These are phyloP conservation scores for Drosophila dives DNA, from an alignment of 2,888 invertebrate genomes.

Conservation along the genomic window DNA sequence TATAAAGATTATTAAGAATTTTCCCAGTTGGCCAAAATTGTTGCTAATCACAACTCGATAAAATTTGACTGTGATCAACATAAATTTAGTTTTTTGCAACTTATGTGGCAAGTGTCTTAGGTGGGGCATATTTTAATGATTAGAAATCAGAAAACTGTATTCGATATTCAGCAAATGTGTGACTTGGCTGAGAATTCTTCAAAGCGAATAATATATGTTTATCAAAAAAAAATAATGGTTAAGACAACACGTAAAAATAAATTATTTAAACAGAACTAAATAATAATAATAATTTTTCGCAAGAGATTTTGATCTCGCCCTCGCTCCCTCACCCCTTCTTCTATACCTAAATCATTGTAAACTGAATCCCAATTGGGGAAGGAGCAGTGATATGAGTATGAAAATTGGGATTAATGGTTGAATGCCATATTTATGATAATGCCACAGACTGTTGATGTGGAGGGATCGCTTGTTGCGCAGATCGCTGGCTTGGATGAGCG, in stretches of 20 bases:
- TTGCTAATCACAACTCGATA: neutral
- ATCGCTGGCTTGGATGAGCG: slow-evolving; percentile 85
- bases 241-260: too few relatives aligned
- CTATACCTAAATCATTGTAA: neutral
- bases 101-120: too few relatives aligned
- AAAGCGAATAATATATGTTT: neutral
- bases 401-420: neutral
- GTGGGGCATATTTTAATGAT: neutral
- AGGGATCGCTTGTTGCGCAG: slow-evolving; percentile 86
- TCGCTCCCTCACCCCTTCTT: too few relatives aligned
- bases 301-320: neutral
- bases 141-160: neutral
- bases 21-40: too few relatives aligned
- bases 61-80: neutral
- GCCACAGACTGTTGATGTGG: slow-evolving; percentile 87
- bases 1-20: too few relatives aligned
- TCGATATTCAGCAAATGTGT: neutral
- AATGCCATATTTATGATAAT: neutral
- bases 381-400: neutral
- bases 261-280: neutral
- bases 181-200: neutral
- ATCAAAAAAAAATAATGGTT: too few relatives aligned
- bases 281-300: neutral
- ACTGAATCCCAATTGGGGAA: neutral
- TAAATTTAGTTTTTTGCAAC: neutral